phyloP scores from a whole-genome alignment of 2,888 invertebrate genomes.

The Chelonus formosanus region DNA sequence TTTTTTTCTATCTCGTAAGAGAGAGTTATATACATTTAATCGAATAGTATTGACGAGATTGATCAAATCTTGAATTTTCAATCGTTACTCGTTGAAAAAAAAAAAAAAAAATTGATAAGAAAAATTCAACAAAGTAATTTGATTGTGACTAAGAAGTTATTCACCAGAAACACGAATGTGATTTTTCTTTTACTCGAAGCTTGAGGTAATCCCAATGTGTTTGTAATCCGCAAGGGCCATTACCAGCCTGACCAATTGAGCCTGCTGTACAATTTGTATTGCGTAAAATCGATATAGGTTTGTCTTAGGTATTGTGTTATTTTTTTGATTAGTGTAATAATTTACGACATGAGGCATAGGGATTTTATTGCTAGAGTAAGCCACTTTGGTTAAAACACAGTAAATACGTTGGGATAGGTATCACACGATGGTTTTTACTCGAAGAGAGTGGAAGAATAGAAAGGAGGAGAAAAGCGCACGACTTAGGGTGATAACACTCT shows the following conservation, averaged over 20 bases:
- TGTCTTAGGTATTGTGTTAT: background rate
- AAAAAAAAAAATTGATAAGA: background rate
- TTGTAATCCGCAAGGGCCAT: too few species aligned
- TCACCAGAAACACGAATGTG: too few species aligned
- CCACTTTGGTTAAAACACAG: constrained; percentile 24
- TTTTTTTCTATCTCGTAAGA: constrained; percentile 12
- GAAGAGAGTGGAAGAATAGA: constrained; percentile 19
- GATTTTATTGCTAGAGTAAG: constrained; percentile 23
- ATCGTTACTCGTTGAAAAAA: too few species aligned
- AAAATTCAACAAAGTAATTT: background rate
- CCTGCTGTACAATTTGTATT: background rate
- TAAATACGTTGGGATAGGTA: constrained; percentile 23
- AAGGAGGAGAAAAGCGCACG: constrained; percentile 17
- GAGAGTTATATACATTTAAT: constrained; percentile 7
- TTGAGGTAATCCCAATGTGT: too few species aligned
- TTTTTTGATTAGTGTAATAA: constrained; percentile 7
- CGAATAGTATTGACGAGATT: constrained; percentile 2
- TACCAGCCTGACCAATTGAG: too few species aligned
- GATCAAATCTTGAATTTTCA: constrained; percentile 18
- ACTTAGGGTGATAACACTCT: constrained; percentile 47
- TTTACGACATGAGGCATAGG: background rate
- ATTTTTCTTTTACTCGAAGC: too few species aligned
- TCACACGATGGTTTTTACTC: constrained; percentile 26
- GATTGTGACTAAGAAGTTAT: too few species aligned
- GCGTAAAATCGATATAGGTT: constrained; percentile 1